Evolutionary conservation across 2,113 vertebrate genomes (phyloP), one percentile per base, ranked within the genome.

Genomic region (Oncorhynchus tshawytscha): DNA sequence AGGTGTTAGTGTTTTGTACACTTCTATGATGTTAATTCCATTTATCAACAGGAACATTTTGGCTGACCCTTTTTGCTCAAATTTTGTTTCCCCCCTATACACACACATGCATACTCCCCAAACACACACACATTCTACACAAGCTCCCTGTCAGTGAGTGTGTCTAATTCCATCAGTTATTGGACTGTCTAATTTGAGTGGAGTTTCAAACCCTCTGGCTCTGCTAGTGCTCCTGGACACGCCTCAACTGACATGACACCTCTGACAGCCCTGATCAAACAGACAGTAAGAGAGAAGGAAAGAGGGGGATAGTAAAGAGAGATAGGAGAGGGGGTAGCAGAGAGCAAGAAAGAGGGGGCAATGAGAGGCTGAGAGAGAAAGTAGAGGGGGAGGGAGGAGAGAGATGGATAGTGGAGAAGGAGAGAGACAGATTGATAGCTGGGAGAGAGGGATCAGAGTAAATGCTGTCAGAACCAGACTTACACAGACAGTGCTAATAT

Each of bases 161-260:
- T 39, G 29, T 73, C 70, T 79, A 62, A 83, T 77, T 64, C 65
- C 24, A 49, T 62, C 76, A 39, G n/a, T 77, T 77, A 68, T 68
- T 78, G 68, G 68, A 48, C 59, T 60, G 60, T 25, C 64, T 77
- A 71, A 78, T 82, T 76, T 76, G 16, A 31, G 45, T 74, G 76
- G 73, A 48, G 68, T 71, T 76, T 73, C 71, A 73, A 70, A 24
- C 59, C n/a, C 24, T 54, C 67, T 57, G 27, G n/a, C 16, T 29
- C 27, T 18, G 31, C 54, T 57, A 15, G 39, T 75, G 57, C 34
- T 15, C 39, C 51, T 67, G 48, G 64, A 78, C 68, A 67, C 31
- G 22, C 49, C 24, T 73, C 64, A 78, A 49, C 70, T 18, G 59
- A 66, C 31, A 54, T n/a, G 31, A 34, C 18, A 71, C 24, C 51